phyloP scores from a whole-genome alignment of 2,797 vertebrate species.

The Galago senegalensis region DNA sequence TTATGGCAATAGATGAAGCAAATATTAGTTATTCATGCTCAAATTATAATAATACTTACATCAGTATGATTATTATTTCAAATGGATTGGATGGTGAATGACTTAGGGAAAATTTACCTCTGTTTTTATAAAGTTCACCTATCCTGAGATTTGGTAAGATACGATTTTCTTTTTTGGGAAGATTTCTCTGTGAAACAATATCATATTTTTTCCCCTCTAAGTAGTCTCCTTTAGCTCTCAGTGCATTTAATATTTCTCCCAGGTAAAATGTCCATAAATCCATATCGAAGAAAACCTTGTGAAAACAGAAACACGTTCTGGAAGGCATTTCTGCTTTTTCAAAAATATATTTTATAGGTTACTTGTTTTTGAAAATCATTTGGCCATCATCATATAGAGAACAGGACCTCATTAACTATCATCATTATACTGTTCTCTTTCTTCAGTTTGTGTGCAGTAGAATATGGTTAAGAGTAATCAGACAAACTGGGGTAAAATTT shows the following conservation, averaged over 20 bases:
- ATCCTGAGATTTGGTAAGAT: neutral
- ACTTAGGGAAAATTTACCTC: neutral
- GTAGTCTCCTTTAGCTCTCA: neutral
- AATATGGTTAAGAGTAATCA: neutral
- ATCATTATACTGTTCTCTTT: neutral
- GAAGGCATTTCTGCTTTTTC: neutral
- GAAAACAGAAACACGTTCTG: neutral
- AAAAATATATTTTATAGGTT: neutral
- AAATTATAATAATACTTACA: neutral
- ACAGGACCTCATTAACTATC: neutral
- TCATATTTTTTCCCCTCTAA: neutral
- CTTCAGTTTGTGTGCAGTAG: neutral
- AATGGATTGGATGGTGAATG: neutral
- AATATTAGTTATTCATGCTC: neutral
- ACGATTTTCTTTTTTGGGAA: neutral
- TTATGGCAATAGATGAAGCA: neutral
- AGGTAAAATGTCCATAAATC: neutral
- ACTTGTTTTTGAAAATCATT: neutral
- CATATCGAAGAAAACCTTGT: neutral
- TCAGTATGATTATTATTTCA: neutral
- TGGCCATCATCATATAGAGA: neutral
- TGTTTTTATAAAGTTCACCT: neutral
- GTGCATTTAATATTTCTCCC: neutral
- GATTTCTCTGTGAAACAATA: neutral
- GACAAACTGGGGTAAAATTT: neutral